Evolutionary conservation across 2,113 vertebrate genomes (phyloP).

Genomic region (Leucopsar rothschildi): DNA sequence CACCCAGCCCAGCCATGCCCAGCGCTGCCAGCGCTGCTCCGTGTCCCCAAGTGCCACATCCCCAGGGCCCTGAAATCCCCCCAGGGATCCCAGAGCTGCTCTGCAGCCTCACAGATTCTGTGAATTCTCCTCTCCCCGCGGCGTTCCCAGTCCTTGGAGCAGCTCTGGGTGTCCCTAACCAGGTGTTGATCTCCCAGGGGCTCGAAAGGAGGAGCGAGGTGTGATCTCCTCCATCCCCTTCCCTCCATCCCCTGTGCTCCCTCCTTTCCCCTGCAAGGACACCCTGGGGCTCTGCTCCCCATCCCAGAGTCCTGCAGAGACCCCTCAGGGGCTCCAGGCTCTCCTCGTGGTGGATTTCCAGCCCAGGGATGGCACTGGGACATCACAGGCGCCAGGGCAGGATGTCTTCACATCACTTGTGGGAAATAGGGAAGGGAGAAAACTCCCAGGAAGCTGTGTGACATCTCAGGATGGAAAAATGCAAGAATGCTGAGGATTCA

Average conservation of each 20-base stretch:
- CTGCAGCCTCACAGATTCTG: accelerated
- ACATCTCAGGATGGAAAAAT: too few species aligned
- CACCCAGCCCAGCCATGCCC: accelerated
- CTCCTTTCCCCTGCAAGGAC: accelerated
- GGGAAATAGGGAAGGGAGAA: too few species aligned
- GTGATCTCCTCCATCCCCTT: neutral
- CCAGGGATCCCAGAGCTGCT: accelerated
- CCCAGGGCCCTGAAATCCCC: accelerated
- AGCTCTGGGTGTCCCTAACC: neutral
- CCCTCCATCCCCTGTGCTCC: accelerated
- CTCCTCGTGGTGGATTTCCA: accelerated
- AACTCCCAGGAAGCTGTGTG: too few species aligned
- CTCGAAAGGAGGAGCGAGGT: neutral
- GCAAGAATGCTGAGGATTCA: too few species aligned
- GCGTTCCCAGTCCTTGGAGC: neutral
- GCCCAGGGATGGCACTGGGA: neutral
- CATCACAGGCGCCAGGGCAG: neutral
- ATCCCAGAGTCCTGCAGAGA: accelerated
- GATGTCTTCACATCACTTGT: too few species aligned
- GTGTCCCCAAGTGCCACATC: accelerated
- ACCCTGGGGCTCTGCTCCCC: accelerated
- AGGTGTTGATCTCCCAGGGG: neutral
- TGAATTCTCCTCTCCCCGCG: accelerated
- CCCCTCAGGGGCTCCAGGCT: neutral
- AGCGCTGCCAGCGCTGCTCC: neutral